phyloP scores from a whole-genome alignment of 2,888 invertebrate genomes.

The Diloba caeruleocephala region DNA sequence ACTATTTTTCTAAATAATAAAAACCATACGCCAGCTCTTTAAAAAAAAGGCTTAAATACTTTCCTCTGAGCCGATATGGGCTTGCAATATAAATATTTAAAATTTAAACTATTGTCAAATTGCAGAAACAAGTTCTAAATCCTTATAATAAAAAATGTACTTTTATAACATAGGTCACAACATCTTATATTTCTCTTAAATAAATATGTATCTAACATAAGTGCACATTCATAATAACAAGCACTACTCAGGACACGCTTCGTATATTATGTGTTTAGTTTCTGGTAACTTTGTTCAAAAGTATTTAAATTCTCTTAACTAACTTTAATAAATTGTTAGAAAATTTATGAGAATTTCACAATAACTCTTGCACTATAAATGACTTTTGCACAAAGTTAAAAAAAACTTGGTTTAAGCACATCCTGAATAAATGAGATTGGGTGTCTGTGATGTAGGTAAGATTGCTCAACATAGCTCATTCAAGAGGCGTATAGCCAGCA shows the following conservation, averaged over 20 bases:
- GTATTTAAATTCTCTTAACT: slow-evolving; percentile 8
- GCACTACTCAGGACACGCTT: slow-evolving; percentile 26
- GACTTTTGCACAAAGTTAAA: slow-evolving; percentile 51
- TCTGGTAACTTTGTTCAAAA: slow-evolving; percentile 51
- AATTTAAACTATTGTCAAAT: slow-evolving; percentile 69
- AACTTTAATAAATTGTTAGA: not conserved
- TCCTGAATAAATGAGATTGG: slow-evolving; percentile 14
- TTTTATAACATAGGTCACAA: slow-evolving; percentile 58
- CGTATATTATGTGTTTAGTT: slow-evolving; percentile 7
- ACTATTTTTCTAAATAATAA: slow-evolving; percentile 49
- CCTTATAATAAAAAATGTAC: slow-evolving; percentile 55
- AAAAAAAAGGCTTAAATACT: slow-evolving; percentile 48
- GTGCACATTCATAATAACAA: slow-evolving; percentile 54
- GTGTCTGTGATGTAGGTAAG: not conserved
- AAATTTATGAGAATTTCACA: too few relatives aligned
- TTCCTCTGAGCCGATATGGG: slow-evolving; percentile 49
- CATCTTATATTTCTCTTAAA: slow-evolving; percentile 59
- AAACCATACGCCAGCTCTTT: slow-evolving; percentile 44
- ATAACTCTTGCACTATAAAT: too few relatives aligned
- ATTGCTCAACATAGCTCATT: slow-evolving; percentile 5
- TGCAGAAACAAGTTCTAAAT: slow-evolving; percentile 60
- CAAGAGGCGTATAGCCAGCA: slow-evolving; percentile 29
- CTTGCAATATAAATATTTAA: slow-evolving; percentile 55
- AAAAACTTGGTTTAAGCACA: slow-evolving; percentile 27
- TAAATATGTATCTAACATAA: slow-evolving; percentile 52